phyloP scores from a whole-genome alignment of 2,113 vertebrate genomes.

The Xyliphius kryptos region DNA sequence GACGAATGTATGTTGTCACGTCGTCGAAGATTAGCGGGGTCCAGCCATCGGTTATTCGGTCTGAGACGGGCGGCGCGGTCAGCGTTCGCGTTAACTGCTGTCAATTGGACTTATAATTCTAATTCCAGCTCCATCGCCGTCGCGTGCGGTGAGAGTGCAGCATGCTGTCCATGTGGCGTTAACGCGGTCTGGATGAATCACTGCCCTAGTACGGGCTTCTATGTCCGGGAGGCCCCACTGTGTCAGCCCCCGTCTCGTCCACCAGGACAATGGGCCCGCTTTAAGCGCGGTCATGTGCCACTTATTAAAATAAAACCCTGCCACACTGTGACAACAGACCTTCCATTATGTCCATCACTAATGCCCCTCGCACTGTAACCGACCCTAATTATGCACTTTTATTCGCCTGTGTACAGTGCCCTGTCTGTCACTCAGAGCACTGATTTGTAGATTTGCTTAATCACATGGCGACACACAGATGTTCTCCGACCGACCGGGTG shows the following conservation, averaged over 20 bases:
- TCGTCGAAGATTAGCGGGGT: too few relatives aligned
- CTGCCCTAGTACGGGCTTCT: background rate
- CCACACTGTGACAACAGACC: slow-evolving; percentile 25
- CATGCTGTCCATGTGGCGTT: background rate
- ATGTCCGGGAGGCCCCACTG: background rate
- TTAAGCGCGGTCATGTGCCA: slow-evolving; percentile 22
- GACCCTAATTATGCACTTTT: slow-evolving; percentile 28
- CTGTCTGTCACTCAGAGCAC: background rate
- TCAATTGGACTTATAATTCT: too few relatives aligned
- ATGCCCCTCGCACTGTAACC: slow-evolving; percentile 6
- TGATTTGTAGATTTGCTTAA: slow-evolving; percentile 5
- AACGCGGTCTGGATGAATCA: background rate
- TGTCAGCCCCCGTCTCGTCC: background rate
- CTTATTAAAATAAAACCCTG: slow-evolving; percentile 23
- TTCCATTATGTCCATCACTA: slow-evolving; percentile 20
- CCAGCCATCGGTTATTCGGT: too few relatives aligned
- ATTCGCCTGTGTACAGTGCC: background rate
- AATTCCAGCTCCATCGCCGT: background rate
- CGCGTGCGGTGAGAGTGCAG: background rate
- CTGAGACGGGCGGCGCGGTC: too few relatives aligned
- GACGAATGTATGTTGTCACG: too few relatives aligned
- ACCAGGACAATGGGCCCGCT: slow-evolving; percentile 13
- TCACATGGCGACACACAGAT: slow-evolving; percentile 20
- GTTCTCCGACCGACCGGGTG: slow-evolving; percentile 6
- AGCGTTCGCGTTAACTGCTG: too few relatives aligned